These are phyloP conservation scores for Marasmarcha lunaedactyla DNA, from an alignment of 2,888 invertebrate species.

Conservation along the genomic window DNA sequence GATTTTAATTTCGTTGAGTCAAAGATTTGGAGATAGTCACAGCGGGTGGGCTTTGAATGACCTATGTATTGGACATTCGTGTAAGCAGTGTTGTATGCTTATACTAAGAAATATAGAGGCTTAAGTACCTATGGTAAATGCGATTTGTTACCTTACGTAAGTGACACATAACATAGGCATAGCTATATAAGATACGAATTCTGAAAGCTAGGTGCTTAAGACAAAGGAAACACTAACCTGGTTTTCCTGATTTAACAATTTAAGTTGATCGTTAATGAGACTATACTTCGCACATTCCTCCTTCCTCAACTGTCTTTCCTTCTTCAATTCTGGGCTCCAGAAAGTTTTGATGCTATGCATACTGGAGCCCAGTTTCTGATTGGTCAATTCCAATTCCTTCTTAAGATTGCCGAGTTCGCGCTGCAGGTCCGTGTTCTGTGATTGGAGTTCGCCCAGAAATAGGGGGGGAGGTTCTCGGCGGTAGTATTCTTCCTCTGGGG, in stretches of 20 bases:
- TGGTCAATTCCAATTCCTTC: constrained; percentile 94
- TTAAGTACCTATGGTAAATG: no score
- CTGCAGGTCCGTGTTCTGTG: constrained; percentile 95
- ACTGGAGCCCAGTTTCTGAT: constrained; percentile 96
- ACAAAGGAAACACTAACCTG: constrained; percentile 75
- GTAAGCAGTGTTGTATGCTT: no score
- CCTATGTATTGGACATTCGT: no score
- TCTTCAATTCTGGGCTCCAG: constrained; percentile 99
- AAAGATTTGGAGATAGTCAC: no score
- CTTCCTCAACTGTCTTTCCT: constrained; percentile 94
- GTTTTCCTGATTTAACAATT: constrained; percentile 94
- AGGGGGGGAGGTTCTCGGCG: constrained; percentile 72
- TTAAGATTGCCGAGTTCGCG: constrained; percentile 90
- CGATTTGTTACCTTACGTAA: no score
- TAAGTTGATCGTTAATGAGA: constrained; percentile 95
- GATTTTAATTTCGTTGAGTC: no score
- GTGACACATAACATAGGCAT: no score
- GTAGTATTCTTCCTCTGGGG: constrained; percentile 75
- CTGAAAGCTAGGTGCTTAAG: no score
- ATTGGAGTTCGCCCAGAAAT: constrained; percentile 88
- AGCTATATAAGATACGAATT: no score
- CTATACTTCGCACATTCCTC: constrained; percentile 98
- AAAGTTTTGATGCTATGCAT: constrained; percentile 99
- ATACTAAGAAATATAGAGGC: no score
- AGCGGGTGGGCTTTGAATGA: no score